These are phyloP conservation scores for Empidonax traillii DNA, from an alignment of 2,113 vertebrate species.

Conservation along the genomic window DNA sequence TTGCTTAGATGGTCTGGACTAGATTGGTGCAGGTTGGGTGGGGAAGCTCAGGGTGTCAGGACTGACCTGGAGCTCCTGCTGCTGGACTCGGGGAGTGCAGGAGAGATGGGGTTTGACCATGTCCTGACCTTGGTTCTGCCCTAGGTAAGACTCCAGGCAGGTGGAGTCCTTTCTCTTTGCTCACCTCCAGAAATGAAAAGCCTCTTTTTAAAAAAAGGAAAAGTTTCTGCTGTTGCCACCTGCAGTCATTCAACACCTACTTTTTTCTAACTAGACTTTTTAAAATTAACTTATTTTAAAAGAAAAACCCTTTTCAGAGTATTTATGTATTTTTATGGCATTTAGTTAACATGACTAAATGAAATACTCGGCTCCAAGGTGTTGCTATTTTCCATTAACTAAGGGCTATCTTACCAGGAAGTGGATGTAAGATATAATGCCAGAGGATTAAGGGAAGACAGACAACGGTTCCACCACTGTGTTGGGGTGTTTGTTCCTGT, in stretches of 20 bases:
- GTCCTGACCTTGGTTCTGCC: not conserved
- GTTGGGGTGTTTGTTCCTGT: not conserved
- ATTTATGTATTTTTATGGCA: constrained; percentile 59
- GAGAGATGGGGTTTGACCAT: not conserved
- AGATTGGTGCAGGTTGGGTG: accelerated
- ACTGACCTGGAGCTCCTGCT: not conserved
- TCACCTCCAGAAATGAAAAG: not conserved
- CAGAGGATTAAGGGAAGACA: not conserved
- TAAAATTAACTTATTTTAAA: constrained; percentile 34
- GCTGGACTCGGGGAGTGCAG: not conserved
- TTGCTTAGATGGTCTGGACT: not conserved
- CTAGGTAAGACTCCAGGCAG: not conserved
- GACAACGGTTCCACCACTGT: accelerated
- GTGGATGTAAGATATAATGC: not conserved
- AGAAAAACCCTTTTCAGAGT: constrained; percentile 32
- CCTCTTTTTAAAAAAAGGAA: not conserved
- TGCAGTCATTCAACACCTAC: not conserved
- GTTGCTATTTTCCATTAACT: not conserved
- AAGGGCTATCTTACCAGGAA: not conserved
- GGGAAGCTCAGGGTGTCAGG: not conserved
- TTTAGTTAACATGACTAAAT: not conserved
- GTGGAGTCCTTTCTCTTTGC: not conserved
- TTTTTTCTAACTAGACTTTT: constrained; percentile 45
- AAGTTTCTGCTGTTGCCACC: not conserved
- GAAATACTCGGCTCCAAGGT: not conserved